Percentiles rank a stretch among this genome's conserved stretches.
Evolutionary conservation across 1,140 invertebrate genomes (phyloP).

Genomic region (Lepidurus packardi): DNA sequence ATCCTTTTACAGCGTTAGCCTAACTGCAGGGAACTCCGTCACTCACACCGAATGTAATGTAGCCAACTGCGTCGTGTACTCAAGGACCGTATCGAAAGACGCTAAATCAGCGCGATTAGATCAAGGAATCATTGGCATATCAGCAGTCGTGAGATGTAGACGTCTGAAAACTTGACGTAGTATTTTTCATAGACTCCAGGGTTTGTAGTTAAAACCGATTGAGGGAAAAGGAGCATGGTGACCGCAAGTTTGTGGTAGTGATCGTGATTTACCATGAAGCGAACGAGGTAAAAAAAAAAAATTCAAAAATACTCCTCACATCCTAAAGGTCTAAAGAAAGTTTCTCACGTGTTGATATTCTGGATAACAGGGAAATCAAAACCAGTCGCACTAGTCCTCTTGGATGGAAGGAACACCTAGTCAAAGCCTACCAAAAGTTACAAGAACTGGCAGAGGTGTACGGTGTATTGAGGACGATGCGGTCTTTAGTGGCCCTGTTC

Average conservation of each 20-base stretch:
- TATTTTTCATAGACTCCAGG: background rate
- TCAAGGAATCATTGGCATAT: constrained; percentile 19
- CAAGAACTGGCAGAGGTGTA: background rate
- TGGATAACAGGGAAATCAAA: background rate
- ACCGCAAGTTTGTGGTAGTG: constrained; percentile 3
- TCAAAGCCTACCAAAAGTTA: background rate
- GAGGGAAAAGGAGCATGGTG: background rate
- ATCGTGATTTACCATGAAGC: constrained; percentile 15
- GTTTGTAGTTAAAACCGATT: background rate
- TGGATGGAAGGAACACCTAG: background rate
- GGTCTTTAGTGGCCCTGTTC: background rate
- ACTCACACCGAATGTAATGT: background rate
- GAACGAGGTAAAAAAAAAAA: constrained; percentile 10
- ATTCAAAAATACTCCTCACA: background rate
- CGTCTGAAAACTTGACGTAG: constrained; percentile 4
- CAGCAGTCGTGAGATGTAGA: constrained; percentile 13
- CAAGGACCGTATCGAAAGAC: background rate
- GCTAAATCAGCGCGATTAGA: constrained; percentile 21
- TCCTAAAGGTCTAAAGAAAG: background rate
- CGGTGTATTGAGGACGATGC: background rate
- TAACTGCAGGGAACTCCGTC: background rate
- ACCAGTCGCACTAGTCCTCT: background rate
- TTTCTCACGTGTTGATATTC: background rate
- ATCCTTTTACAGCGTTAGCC: background rate
- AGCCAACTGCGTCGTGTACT: background rate